Evolutionary conservation across 2,888 invertebrate species (phyloP).

Genomic region (Cryptocheilus praepositus): DNA sequence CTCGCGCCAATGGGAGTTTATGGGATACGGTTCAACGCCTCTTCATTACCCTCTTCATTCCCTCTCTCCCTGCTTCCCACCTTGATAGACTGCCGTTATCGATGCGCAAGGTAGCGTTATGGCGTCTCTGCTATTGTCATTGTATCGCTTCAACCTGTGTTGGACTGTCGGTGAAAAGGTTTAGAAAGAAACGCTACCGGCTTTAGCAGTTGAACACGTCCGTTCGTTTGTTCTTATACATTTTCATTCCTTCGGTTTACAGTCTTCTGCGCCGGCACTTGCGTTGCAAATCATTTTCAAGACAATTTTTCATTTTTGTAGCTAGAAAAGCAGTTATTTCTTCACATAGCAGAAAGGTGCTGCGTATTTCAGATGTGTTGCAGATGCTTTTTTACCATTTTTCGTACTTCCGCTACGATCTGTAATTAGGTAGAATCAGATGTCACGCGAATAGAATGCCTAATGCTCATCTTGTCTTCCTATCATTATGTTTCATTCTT

Average conservation of each 20-base stretch:
- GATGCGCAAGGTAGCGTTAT: conserved; percentile 45
- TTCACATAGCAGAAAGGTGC: not conserved
- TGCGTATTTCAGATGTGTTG: too few relatives aligned
- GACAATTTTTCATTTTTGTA: too few relatives aligned
- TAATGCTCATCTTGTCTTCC: conserved; percentile 32
- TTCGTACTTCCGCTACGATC: conserved; percentile 45
- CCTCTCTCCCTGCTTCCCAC: conserved; percentile 70
- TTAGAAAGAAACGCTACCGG: conserved; percentile 18
- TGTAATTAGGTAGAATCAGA: too few relatives aligned
- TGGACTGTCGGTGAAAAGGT: conserved; percentile 45
- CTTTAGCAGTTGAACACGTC: conserved; percentile 36
- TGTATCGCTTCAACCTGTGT: conserved; percentile 39
- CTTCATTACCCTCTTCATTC: conserved; percentile 72
- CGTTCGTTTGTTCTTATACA: conserved; percentile 17
- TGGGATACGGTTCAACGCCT: conserved; percentile 73
- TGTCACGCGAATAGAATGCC: conserved; percentile 27
- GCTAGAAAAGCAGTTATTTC: conserved; percentile 14
- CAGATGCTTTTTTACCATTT: not conserved
- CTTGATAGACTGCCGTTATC: conserved; percentile 44
- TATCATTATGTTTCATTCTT: conserved; percentile 55
- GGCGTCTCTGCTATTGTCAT: conserved; percentile 43
- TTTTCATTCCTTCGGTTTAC: not conserved
- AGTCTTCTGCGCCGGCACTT: not conserved
- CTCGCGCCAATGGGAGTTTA: conserved; percentile 66
- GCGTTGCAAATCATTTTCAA: not conserved